Evolutionary conservation across 1,140 invertebrate species (phyloP), one percentile per base, ranked within the genome.

Genomic region (Cherax quadricarinatus): DNA sequence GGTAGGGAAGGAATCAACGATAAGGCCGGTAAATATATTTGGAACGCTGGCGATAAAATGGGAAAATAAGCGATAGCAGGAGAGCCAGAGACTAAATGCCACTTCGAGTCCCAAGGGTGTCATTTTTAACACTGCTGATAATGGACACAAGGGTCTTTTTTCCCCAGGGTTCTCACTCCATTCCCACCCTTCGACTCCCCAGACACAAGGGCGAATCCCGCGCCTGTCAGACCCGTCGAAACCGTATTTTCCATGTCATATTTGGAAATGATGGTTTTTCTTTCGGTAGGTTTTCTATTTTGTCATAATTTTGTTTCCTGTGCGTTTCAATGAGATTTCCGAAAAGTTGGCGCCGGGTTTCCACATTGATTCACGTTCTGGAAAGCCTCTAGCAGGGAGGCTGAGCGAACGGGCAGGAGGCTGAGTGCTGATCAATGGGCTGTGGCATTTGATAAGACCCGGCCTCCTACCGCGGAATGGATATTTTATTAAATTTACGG

Each of bases 81-180:
- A 78, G 84, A 93, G 82, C 84, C 92, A 93, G 91, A 86, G 92
- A 93, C 92, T 93, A 93, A 93, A 93, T 93, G 92, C 92, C 92
- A 82, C 92, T 90, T 90, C 86, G 86, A 90, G 49, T 93, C 92
- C 92, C 92, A 90, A 90, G 92, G 80, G 92, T 91, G 92, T 93
- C 92, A 93, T 93, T 93, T 93, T 93, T 93, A 93, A 93, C 92
- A 93, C 88, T 83, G 86, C 92, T 93, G 92, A 93, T 93, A 93
- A 93, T 93, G 92, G 92, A 51, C 83, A 89, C 78, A 88, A 87
- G 87, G 84, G 92, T 87, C 88, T 86, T 90, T 87, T 86, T 78
- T 57, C 75, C 83, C 30, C 30, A 1, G 30, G 18, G 41, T 30
- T 57, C 84, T 24, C 88, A 81, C n/a, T 73, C 81, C 57, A 90